phyloP scores from a whole-genome alignment of 1,140 invertebrate genomes.

The Dryas iulia region DNA sequence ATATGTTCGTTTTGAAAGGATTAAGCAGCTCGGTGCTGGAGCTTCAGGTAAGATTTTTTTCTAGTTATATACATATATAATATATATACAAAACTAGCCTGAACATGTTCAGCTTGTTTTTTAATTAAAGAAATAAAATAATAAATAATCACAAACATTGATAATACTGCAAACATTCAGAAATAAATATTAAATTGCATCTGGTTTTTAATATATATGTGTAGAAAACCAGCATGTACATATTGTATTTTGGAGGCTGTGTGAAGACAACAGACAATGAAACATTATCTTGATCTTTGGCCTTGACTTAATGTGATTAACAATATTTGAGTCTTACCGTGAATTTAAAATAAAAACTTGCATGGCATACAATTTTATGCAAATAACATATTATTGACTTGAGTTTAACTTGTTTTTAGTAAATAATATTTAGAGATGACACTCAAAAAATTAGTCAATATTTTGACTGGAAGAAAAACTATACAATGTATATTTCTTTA shows the following conservation, averaged over 20 bases:
- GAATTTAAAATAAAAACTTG: conserved; percentile 19
- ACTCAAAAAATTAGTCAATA: too few relatives aligned
- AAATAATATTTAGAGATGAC: too few relatives aligned
- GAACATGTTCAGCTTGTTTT: too few relatives aligned
- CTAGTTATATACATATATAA: not conserved
- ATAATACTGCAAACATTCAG: not conserved
- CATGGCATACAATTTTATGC: conserved; percentile 19
- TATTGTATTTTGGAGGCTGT: not conserved
- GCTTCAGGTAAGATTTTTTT: conserved; percentile 82
- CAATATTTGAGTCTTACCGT: conserved; percentile 19
- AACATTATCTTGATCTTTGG: conserved; percentile 15
- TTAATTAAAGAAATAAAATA: not conserved
- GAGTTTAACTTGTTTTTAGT: too few relatives aligned
- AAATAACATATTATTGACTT: not conserved
- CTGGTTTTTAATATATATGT: not conserved
- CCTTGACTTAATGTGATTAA: conserved; percentile 33
- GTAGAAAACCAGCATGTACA: not conserved
- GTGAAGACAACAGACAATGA: conserved; percentile 11
- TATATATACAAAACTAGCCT: not conserved
- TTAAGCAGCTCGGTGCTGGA: conserved; percentile 94
- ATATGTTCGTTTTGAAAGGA: conserved; percentile 88
- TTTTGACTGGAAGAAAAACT: too few relatives aligned
- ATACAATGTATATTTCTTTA: too few relatives aligned
- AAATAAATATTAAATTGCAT: not conserved
- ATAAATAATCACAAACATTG: not conserved